Conservation (phyloP, 2,888 invertebrate genomes). For the Adela reaumurella region DNA sequence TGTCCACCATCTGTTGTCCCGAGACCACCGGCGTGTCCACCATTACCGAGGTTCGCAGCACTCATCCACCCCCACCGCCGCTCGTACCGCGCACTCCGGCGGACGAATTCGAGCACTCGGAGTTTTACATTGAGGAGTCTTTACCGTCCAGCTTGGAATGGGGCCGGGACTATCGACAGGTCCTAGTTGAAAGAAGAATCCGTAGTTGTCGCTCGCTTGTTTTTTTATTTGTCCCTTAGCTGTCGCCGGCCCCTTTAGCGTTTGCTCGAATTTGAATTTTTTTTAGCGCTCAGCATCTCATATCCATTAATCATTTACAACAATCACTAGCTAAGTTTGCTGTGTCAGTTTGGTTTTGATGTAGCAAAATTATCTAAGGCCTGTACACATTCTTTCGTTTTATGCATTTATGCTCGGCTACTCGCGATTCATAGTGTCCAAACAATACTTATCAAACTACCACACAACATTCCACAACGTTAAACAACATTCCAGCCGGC, state of each 20-base stretch:
- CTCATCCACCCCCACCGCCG: slow-evolving; percentile 15
- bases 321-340: no score
- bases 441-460: no score
- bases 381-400: neutral
- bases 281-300: neutral
- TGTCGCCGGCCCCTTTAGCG: slow-evolving; percentile 4
- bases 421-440: no score
- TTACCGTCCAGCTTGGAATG: slow-evolving; percentile 79
- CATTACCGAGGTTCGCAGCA: slow-evolving; percentile 55
- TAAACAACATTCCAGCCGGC: no score
- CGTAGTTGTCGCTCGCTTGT: neutral
- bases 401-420: neutral
- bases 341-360: no score
- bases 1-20: slow-evolving; percentile 37
- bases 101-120: slow-evolving; percentile 71
- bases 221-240: neutral
- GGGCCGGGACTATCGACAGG: slow-evolving; percentile 52
- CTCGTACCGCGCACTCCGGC: slow-evolving; percentile 23
- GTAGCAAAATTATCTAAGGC: no score
- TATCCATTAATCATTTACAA: no score
- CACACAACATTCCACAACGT: no score
- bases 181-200: slow-evolving; percentile 28
- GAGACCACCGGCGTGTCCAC: slow-evolving; percentile 52
- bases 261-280: neutral
- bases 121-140: slow-evolving; percentile 87